Percentiles rank a stretch among this genome's conserved stretches.
phyloP scores from a whole-genome alignment of 2,888 invertebrate species.

The Pogonocherus hispidulus region DNA sequence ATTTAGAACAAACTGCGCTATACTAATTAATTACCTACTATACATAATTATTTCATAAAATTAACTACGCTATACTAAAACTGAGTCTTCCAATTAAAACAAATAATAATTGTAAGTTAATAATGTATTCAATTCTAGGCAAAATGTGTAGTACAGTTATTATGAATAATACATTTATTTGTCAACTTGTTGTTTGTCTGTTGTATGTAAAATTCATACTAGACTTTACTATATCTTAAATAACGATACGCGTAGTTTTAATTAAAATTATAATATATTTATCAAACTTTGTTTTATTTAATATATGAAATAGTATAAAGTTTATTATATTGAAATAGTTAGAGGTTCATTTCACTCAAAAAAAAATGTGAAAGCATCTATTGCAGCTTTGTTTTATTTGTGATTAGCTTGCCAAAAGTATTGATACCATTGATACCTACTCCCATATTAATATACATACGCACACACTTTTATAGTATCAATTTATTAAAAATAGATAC shows the following conservation, averaged over 20 bases:
- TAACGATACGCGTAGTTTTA: slow-evolving; percentile 67
- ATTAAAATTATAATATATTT: slow-evolving; percentile 59
- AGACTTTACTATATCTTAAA: slow-evolving; percentile 65
- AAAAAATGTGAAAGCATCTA: too few species aligned
- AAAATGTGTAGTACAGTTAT: slow-evolving; percentile 64
- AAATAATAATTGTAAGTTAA: slow-evolving; percentile 69
- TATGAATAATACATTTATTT: slow-evolving; percentile 65
- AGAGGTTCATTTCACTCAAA: too few species aligned
- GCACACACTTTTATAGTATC: too few species aligned
- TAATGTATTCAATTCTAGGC: slow-evolving; percentile 62
- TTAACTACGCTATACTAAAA: slow-evolving; percentile 65
- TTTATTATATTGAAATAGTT: too few species aligned
- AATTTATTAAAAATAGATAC: too few species aligned
- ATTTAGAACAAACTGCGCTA: slow-evolving; percentile 40
- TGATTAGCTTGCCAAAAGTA: too few species aligned
- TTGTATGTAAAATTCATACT: slow-evolving; percentile 66
- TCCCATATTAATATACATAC: too few species aligned
- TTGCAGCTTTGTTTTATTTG: too few species aligned
- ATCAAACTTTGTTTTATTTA: slow-evolving; percentile 40
- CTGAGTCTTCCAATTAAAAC: slow-evolving; percentile 70
- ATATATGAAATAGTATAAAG: too few species aligned
- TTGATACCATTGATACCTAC: too few species aligned
- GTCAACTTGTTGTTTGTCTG: slow-evolving; percentile 66
- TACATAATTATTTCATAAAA: slow-evolving; percentile 51
- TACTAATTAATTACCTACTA: slow-evolving; percentile 33